Percentiles rank a stretch among this genome's conserved stretches.
phyloP scores from a whole-genome alignment of 2,888 invertebrate genomes.

The Parapristionchus giblindavisi region DNA sequence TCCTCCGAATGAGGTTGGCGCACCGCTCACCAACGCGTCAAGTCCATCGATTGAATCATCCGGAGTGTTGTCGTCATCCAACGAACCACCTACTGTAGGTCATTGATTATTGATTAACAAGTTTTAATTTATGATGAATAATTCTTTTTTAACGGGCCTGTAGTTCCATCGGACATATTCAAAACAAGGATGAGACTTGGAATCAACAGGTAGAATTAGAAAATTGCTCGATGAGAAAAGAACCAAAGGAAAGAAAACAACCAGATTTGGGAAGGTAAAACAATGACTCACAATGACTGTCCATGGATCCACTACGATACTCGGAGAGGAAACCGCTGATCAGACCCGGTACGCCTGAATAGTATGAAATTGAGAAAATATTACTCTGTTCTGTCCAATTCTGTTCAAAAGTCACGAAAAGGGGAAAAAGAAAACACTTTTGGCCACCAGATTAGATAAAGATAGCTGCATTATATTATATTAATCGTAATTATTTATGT shows the following conservation, averaged over 20 bases:
- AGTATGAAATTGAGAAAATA: too few relatives aligned
- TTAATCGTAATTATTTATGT: too few relatives aligned
- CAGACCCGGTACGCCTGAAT: not conserved
- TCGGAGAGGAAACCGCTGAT: constrained; percentile 36
- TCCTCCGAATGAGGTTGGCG: constrained; percentile 13
- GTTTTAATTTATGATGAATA: too few relatives aligned
- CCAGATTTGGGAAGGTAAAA: constrained; percentile 3
- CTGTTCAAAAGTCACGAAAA: too few relatives aligned
- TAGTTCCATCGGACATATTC: too few relatives aligned
- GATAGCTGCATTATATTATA: too few relatives aligned
- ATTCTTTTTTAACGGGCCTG: too few relatives aligned
- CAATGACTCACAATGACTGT: constrained; percentile 50
- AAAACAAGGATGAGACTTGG: too few relatives aligned
- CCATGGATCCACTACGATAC: constrained; percentile 38
- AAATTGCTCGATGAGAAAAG: not conserved
- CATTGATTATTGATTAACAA: not conserved
- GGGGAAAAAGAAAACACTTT: too few relatives aligned
- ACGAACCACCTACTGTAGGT: constrained; percentile 6
- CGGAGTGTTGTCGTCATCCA: constrained; percentile 31
- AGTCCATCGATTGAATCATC: constrained; percentile 34
- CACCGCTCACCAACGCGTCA: not conserved
- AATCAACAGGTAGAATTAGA: not conserved
- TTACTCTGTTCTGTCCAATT: too few relatives aligned
- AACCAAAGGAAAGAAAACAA: not conserved
- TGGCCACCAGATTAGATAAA: too few relatives aligned